Evolutionary conservation across 2,888 invertebrate genomes (phyloP).

Genomic region (Resseliella maxima): DNA sequence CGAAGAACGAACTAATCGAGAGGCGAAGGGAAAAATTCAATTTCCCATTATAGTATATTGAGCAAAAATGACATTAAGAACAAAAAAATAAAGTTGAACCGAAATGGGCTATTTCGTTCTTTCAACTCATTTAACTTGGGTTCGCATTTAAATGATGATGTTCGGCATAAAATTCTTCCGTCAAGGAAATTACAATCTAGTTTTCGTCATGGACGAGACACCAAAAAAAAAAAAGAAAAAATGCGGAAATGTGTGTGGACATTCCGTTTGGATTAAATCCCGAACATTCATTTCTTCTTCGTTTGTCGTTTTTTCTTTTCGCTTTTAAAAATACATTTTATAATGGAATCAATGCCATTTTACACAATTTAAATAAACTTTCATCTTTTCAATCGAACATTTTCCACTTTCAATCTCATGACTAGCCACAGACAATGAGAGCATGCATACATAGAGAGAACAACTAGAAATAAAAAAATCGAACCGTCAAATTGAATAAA

Average conservation of each 20-base stretch:
- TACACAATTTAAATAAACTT: slow-evolving; percentile 28
- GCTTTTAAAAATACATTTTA: neutral
- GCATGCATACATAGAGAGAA: neutral
- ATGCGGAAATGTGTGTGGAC: neutral
- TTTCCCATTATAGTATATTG: slow-evolving; percentile 35
- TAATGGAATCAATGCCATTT: neutral
- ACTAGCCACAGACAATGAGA: neutral
- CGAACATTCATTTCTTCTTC: neutral
- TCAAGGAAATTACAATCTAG: neutral
- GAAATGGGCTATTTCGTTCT: neutral
- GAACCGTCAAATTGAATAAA: neutral
- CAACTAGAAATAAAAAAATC: neutral
- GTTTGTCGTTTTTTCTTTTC: neutral
- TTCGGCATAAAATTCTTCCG: neutral
- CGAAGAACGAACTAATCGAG: neutral
- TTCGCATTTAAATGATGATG: neutral
- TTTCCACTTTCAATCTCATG: neutral
- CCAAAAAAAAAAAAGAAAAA: too few relatives aligned
- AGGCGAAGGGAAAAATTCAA: neutral
- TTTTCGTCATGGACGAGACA: neutral
- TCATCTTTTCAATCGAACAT: slow-evolving; percentile 1
- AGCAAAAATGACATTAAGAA: neutral
- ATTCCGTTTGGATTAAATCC: neutral
- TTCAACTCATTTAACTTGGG: neutral
- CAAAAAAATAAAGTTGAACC: neutral